Evolutionary conservation across 2,888 invertebrate species (phyloP).

Genomic region (Ecdyonurus torrentis): DNA sequence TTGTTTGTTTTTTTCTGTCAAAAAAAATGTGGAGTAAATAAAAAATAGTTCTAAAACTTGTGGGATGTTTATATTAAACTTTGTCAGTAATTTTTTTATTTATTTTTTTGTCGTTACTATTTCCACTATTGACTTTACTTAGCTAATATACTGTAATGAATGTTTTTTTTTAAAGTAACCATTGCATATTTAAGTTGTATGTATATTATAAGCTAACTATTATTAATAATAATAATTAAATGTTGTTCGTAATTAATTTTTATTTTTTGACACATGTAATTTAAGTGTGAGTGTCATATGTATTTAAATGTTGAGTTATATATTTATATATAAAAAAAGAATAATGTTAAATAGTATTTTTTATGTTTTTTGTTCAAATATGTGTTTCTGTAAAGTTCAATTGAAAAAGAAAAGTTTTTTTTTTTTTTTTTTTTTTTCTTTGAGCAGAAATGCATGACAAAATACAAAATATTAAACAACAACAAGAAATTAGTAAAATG

Average conservation of each 20-base stretch:
- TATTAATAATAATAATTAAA: too few species aligned
- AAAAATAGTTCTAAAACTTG: neutral
- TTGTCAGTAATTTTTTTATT: neutral
- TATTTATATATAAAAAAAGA: too few species aligned
- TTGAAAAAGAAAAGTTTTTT: too few species aligned
- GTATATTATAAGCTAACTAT: too few species aligned
- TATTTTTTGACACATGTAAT: neutral
- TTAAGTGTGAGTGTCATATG: neutral
- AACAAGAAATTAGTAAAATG: too few species aligned
- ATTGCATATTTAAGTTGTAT: too few species aligned
- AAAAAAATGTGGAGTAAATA: neutral
- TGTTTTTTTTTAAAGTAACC: neutral
- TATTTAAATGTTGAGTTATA: too few species aligned
- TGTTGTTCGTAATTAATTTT: too few species aligned
- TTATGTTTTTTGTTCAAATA: neutral
- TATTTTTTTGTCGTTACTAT: neutral
- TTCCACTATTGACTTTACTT: neutral
- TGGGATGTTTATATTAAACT: neutral
- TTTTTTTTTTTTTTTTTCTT: too few species aligned
- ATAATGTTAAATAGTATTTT: neutral
- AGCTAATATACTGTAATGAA: neutral
- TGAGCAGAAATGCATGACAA: neutral
- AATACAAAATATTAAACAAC: too few species aligned
- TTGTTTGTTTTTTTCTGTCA: neutral
- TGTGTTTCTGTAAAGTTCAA: neutral